Evolutionary conservation across 2,888 invertebrate genomes (phyloP), one percentile per base, ranked within the genome.

Genomic region (Clunio marinus): DNA sequence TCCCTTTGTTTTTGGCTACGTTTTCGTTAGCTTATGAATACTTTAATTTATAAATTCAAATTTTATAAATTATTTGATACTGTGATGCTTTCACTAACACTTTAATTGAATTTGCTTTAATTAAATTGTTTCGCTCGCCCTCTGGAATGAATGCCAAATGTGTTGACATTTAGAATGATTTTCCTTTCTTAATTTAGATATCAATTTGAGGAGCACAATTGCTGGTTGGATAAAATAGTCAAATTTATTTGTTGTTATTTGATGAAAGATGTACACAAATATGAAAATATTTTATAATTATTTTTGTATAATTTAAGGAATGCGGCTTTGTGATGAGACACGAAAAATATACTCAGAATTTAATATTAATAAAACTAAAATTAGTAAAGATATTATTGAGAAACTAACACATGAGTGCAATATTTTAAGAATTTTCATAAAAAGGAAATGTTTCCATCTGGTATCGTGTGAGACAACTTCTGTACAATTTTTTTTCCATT

Each of bases 31-130:
- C 51, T 17, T 51, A 20, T 51, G 51, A 22, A 17, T 51, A 51
- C 20, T 51, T 51, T n/a, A 22, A 51, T 17, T 22, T 51, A 51
- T 51, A 51, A 51, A 51, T 51, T 20, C 51, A n/a, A n/a, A n/a
- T n/a, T n/a, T 51, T 51, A 8, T 51, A 51, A 41, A 51, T 22
- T 51, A 51, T 51, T n/a, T 51, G 20, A 13, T 51, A 32, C 35
- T 32, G 5, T 32, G 35, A 55, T 57, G 25, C 27, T 35, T 63
- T 63, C 46, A 63, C 63, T 46, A 63, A 63, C 46, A 45, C 63
- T 63, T 63, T 63, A 63, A 63, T 63, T 63, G 63, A 63, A 63
- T 63, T 62, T 27, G 46, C 25, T 57, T 57, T 57, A 27, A 27
- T 57, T 20, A 57, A 51, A 51, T 51, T 51, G 51, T 51, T 51